Evolutionary conservation across 2,888 invertebrate genomes (phyloP).

Genomic region (Laspeyria flexula): DNA sequence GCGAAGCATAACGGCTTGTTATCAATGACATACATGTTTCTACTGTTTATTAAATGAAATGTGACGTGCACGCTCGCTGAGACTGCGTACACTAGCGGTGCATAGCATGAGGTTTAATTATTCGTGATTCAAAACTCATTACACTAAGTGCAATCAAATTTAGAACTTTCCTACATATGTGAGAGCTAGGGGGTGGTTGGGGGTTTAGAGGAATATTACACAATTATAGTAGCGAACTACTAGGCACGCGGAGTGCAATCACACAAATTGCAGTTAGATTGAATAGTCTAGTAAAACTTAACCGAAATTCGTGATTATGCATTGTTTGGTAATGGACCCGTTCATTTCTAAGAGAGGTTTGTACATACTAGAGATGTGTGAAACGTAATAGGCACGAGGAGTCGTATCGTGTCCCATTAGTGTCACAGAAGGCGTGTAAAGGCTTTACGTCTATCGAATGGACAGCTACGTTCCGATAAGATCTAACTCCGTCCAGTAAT

Average conservation of each 20-base stretch:
- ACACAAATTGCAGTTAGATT: constrained; percentile 34
- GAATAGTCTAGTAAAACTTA: constrained; percentile 25
- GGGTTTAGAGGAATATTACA: constrained; percentile 30
- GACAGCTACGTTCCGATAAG: background rate
- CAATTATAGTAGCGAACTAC: constrained; percentile 31
- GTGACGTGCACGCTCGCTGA: background rate
- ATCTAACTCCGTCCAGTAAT: background rate
- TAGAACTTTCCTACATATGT: constrained; percentile 31
- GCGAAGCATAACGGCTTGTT: constrained; percentile 3
- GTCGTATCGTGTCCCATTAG: background rate
- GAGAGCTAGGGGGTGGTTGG: constrained; percentile 6
- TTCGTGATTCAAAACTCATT: constrained; percentile 41
- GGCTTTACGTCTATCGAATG: background rate
- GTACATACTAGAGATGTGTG: background rate
- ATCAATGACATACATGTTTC: constrained; percentile 8
- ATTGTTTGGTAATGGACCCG: constrained; percentile 12
- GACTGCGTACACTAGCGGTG: background rate
- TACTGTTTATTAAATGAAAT: constrained; percentile 2
- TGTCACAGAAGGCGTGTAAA: background rate
- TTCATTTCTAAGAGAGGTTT: background rate
- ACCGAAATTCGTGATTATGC: constrained; percentile 26
- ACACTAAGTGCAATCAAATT: constrained; percentile 49
- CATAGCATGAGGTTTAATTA: constrained; percentile 13
- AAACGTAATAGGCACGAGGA: background rate
- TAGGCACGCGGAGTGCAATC: constrained; percentile 27